These are phyloP conservation scores for Diplogasteroides magnus DNA, from an alignment of 1,140 invertebrate species.

Conservation along the genomic window DNA sequence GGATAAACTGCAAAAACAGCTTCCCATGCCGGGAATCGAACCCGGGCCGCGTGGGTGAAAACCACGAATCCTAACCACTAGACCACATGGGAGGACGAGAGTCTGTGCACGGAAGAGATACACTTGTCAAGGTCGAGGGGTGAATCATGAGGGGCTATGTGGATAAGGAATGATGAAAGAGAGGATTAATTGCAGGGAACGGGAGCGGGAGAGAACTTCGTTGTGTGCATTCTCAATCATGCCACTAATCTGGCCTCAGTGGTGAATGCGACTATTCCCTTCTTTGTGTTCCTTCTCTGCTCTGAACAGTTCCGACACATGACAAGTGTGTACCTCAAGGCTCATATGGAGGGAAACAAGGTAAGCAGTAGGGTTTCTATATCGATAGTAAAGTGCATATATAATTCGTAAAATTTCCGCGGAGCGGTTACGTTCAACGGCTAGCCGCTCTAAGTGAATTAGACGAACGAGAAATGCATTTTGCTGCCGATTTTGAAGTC, in stretches of 20 bases:
- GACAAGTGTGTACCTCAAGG: conserved; percentile 43
- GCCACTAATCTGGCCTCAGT: conserved; percentile 48
- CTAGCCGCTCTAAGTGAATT: too few species aligned
- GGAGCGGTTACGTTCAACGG: too few species aligned
- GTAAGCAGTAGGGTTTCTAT: too few species aligned
- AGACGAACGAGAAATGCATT: too few species aligned
- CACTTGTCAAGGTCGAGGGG: conserved; percentile 30
- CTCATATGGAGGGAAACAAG: conserved; percentile 6
- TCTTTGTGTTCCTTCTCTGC: conserved; percentile 51
- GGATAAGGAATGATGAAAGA: not conserved
- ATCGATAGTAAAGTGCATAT: too few species aligned
- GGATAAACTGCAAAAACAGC: conserved; percentile 4
- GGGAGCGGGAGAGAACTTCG: conserved; percentile 11
- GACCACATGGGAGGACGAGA: conserved; percentile 21
- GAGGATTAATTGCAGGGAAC: not conserved
- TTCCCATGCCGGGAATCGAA: conserved; percentile 78
- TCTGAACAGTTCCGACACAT: conserved; percentile 52
- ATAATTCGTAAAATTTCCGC: too few species aligned
- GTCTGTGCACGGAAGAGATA: too few species aligned
- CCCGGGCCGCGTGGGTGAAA: conserved; percentile 76
- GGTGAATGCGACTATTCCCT: conserved; percentile 52
- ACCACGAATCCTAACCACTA: conserved; percentile 73
- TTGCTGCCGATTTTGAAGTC: too few species aligned
- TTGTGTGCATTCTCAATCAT: conserved; percentile 40
- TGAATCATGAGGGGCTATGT: conserved; percentile 35